Conservation (phyloP, 1,140 invertebrate species). For the Listronotus oregonensis region DNA sequence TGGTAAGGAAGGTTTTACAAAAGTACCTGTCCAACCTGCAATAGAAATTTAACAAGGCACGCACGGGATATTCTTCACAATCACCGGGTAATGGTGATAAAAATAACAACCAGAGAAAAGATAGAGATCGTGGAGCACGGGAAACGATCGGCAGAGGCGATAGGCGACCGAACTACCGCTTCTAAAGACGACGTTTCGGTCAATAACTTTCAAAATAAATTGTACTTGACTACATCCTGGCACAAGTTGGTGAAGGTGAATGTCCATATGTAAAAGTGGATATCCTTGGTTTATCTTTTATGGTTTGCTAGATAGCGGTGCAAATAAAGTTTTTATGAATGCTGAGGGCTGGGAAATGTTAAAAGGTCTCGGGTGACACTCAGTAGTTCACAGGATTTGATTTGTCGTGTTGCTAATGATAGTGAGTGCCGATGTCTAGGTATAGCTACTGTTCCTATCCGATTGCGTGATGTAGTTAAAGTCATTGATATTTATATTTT, state of each 20-base stretch:
- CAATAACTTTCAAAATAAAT: background rate
- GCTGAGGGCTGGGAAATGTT: background rate
- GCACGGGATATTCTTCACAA: background rate
- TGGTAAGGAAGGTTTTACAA: background rate
- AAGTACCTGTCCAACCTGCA: background rate
- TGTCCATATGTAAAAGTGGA: conserved; percentile 3
- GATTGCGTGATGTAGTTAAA: conserved; percentile 1
- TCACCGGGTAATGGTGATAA: too few relatives aligned
- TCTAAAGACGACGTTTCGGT: background rate
- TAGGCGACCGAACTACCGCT: background rate
- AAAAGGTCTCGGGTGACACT: conserved; percentile 1
- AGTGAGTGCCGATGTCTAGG: conserved; percentile 1
- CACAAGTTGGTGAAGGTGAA: conserved; percentile 1
- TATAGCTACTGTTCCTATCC: background rate
- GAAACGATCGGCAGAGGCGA: conserved; percentile 2
- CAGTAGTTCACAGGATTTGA: too few relatives aligned
- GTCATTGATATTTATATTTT: conserved; percentile 5
- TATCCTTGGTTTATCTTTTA: background rate
- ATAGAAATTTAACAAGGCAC: background rate
- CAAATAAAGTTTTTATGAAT: conserved; percentile 9
- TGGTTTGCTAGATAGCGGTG: conserved; percentile 1
- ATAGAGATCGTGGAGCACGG: too few relatives aligned
- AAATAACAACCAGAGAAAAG: too few relatives aligned
- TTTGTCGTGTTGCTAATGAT: conserved; percentile 1
- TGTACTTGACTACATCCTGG: background rate